Conservation (phyloP, 2,113 vertebrate species). For the Phyllostomus discolor region DNA sequence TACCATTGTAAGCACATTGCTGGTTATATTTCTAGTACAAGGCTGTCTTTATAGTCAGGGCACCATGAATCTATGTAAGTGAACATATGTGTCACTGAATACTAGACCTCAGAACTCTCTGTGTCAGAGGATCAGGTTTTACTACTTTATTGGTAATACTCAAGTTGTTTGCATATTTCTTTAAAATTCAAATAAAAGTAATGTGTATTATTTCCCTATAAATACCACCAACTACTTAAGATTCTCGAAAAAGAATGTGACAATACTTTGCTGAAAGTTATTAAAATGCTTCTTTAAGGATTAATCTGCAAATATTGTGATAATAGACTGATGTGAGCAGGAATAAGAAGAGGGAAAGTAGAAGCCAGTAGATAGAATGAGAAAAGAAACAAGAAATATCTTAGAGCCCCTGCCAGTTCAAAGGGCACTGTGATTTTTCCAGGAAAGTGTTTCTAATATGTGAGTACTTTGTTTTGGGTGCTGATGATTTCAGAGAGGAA, state of each 20-base stretch:
- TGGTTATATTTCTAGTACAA: not conserved
- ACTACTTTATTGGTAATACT: not conserved
- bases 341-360: not conserved
- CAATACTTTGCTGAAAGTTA: not conserved
- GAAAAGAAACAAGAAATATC: not conserved
- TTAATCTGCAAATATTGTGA: not conserved
- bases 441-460: not conserved
- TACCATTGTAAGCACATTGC: not conserved
- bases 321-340: not conserved
- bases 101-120: not conserved
- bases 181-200: not conserved
- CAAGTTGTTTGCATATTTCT: not conserved
- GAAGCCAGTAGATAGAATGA: not conserved
- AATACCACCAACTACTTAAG: not conserved
- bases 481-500: not conserved
- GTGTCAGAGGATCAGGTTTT: not conserved
- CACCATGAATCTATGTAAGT: too few species aligned
- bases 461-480: not conserved
- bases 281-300: not conserved
- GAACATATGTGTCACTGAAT: not conserved
- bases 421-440: not conserved
- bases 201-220: not conserved
- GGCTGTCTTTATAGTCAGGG: not conserved
- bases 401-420: not conserved
- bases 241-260: not conserved